phyloP scores from a whole-genome alignment of 2,888 invertebrate genomes.

The Shargacucullia verbasci region DNA sequence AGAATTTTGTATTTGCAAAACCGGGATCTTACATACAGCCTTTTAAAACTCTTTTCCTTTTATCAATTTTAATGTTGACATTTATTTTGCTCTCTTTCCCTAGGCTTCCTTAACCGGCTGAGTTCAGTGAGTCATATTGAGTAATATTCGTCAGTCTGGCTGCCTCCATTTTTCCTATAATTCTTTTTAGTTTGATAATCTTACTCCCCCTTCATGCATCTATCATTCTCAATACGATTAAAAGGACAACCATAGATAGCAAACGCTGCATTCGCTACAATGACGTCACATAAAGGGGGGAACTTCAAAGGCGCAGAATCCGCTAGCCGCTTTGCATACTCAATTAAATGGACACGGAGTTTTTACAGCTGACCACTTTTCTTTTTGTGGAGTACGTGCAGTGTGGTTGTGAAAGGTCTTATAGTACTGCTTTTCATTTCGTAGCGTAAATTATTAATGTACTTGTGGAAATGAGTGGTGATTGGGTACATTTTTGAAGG shows the following conservation, averaged over 20 bases:
- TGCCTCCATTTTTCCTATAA: too few relatives aligned
- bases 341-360: conserved; percentile 56
- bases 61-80: too few relatives aligned
- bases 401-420: conserved; percentile 15
- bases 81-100: too few relatives aligned
- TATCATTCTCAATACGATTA: background rate
- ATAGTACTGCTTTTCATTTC: background rate
- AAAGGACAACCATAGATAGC: conserved; percentile 12
- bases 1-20: too few relatives aligned
- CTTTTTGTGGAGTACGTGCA: conserved; percentile 29
- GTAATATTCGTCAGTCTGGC: too few relatives aligned
- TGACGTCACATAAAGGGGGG: conserved; percentile 36
- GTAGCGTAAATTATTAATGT: too few relatives aligned
- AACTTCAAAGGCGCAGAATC: conserved; percentile 42
- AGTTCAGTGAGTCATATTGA: too few relatives aligned
- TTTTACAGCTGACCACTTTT: conserved; percentile 48
- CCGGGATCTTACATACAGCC: too few relatives aligned
- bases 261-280: conserved; percentile 7
- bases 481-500: too few relatives aligned
- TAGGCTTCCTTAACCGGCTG: too few relatives aligned
- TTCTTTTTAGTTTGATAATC: background rate
- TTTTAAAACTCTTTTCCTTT: too few relatives aligned
- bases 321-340: conserved; percentile 56
- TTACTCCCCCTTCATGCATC: conserved; percentile 2
- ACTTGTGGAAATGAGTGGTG: too few relatives aligned